phyloP scores from a whole-genome alignment of 2,888 invertebrate genomes.

The Thymelicus lineola region DNA sequence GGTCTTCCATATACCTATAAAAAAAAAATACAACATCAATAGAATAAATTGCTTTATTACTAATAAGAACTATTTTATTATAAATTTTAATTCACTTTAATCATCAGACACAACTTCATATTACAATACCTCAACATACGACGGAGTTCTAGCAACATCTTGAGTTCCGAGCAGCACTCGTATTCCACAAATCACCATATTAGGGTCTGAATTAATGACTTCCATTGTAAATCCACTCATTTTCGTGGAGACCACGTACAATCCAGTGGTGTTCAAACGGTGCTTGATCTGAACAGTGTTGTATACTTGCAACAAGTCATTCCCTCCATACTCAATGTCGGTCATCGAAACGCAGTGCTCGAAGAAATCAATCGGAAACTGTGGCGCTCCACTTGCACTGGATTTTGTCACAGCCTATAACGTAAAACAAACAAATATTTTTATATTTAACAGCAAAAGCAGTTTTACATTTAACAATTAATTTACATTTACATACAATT shows the following conservation, averaged over 20 bases:
- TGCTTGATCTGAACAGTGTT: slow-evolving; percentile 97
- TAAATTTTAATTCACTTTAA: no score
- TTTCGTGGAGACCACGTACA: slow-evolving; percentile 97
- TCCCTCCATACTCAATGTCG: slow-evolving; percentile 97
- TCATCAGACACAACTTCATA: no score
- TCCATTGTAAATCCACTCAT: slow-evolving; percentile 95
- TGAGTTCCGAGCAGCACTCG: slow-evolving; percentile 94
- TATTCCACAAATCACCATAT: slow-evolving; percentile 95
- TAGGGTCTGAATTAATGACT: slow-evolving; percentile 93
- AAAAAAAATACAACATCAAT: neutral
- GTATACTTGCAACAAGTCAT: slow-evolving; percentile 97
- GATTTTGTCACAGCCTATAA: slow-evolving; percentile 72
- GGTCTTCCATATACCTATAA: slow-evolving; percentile 88
- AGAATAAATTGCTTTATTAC: neutral
- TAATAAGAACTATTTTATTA: no score
- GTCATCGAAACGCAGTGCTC: slow-evolving; percentile 96
- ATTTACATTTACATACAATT: no score
- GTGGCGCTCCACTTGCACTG: slow-evolving; percentile 86
- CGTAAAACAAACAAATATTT: slow-evolving; percentile 13
- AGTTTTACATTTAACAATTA: no score
- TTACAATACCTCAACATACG: slow-evolving; percentile 90
- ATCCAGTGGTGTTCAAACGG: slow-evolving; percentile 90
- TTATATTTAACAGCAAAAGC: no score
- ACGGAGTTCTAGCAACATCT: slow-evolving; percentile 91
- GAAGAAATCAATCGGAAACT: slow-evolving; percentile 98